phyloP scores from a whole-genome alignment of 1,140 invertebrate species.

The Drosophila nannoptera region DNA sequence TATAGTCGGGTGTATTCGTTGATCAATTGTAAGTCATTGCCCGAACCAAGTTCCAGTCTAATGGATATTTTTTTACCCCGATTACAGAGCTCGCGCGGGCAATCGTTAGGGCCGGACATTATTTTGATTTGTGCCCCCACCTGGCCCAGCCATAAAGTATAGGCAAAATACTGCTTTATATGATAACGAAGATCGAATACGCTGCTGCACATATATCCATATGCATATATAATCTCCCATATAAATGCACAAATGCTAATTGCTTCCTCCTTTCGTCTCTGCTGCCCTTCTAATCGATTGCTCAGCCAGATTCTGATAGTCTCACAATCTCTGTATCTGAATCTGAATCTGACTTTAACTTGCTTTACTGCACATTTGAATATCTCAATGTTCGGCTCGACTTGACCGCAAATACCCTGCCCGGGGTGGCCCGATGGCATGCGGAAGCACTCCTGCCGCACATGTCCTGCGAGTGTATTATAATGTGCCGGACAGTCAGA shows the following conservation, averaged over 20 bases:
- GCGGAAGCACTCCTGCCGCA: neutral
- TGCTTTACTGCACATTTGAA: too few relatives aligned
- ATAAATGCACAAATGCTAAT: too few relatives aligned
- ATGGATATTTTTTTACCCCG: conserved; percentile 37
- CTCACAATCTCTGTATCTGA: too few relatives aligned
- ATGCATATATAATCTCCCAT: neutral
- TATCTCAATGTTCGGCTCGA: too few relatives aligned
- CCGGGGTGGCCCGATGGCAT: neutral
- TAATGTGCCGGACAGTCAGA: conserved; percentile 65
- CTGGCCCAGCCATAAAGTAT: conserved; percentile 2
- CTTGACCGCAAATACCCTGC: conserved; percentile 4
- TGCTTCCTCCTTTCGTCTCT: too few relatives aligned
- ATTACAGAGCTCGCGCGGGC: conserved; percentile 36
- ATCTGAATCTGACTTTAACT: too few relatives aligned
- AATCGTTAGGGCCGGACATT: conserved; percentile 18
- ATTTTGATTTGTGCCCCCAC: conserved; percentile 32
- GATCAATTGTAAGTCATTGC: conserved; percentile 34
- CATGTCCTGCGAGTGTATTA: conserved; percentile 23
- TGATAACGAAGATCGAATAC: conserved; percentile 6
- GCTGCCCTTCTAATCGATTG: too few relatives aligned
- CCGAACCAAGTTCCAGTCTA: conserved; percentile 2
- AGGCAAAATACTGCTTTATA: neutral
- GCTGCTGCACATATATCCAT: neutral
- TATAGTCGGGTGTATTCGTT: neutral
- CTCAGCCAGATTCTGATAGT: too few relatives aligned